Percentiles rank a stretch among this genome's conserved stretches.
Conservation (phyloP, 2,888 invertebrate genomes). For the Acronicta aceris region DNA sequence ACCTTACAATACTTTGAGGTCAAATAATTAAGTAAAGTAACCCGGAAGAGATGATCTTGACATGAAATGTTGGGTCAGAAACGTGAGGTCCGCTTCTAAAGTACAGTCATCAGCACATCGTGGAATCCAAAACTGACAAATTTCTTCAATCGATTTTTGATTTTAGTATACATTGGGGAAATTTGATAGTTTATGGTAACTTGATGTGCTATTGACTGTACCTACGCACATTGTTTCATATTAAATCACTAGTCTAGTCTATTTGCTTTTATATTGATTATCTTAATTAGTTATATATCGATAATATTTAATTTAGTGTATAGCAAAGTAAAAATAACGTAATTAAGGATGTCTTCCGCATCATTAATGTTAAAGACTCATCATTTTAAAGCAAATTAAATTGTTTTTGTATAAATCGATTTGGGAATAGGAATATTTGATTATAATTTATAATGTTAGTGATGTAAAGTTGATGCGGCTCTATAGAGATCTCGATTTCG, state of each 20-base stretch:
- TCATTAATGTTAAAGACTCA: constrained; percentile 16
- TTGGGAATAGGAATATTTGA: no score
- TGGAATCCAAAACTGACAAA: no score
- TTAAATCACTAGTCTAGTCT: constrained; percentile 12
- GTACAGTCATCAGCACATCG: no score
- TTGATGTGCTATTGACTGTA: no score
- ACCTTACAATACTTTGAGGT: constrained; percentile 72
- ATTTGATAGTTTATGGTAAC: no score
- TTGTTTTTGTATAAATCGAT: background rate
- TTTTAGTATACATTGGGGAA: no score
- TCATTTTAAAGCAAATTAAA: constrained; percentile 1
- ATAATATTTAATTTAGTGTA: constrained; percentile 6
- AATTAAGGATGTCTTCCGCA: constrained; percentile 19
- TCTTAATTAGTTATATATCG: constrained; percentile 1
- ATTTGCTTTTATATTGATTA: constrained; percentile 13
- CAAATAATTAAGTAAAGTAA: constrained; percentile 73
- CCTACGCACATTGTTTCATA: constrained; percentile 35
- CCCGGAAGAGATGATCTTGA: constrained; percentile 77
- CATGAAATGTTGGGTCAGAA: constrained; percentile 69
- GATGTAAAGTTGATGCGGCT: background rate
- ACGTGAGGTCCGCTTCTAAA: constrained; percentile 73
- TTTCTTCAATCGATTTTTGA: no score
- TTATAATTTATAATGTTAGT: background rate
- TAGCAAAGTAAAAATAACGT: constrained; percentile 8
- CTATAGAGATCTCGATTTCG: no score